These are phyloP conservation scores for Diadumene lineata DNA, from an alignment of 92 coral and sea anemone genomes.

Conservation along the genomic window DNA sequence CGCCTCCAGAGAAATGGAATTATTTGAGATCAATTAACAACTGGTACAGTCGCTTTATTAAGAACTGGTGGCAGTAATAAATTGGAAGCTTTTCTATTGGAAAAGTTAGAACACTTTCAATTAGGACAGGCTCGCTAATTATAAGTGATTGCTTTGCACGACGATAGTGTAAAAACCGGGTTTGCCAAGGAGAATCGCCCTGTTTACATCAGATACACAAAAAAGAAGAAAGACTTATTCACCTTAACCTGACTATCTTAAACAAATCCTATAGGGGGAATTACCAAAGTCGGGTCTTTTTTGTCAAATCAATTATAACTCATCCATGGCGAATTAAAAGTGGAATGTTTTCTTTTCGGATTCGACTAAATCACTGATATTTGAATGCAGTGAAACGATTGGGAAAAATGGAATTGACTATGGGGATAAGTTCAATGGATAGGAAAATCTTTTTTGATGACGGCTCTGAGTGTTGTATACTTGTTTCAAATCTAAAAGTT, in stretches of 20 bases:
- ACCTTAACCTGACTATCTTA: slow-evolving; percentile 27
- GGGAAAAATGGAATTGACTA: neutral
- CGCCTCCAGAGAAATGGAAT: slow-evolving; percentile 49
- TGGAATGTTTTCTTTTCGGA: slow-evolving; percentile 7
- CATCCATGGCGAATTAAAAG: neutral
- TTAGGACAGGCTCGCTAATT: slow-evolving; percentile 89
- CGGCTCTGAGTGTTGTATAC: neutral
- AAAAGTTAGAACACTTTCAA: slow-evolving; percentile 88
- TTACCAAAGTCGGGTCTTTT: slow-evolving; percentile 15
- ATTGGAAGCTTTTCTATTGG: slow-evolving; percentile 70
- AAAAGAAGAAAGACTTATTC: slow-evolving; percentile 35
- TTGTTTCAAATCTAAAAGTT: neutral
- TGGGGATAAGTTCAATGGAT: neutral
- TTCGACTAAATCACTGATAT: neutral
- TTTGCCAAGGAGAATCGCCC: slow-evolving; percentile 72
- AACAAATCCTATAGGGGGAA: slow-evolving; percentile 23
- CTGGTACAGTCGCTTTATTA: slow-evolving; percentile 73
- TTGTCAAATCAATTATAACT: slow-evolving; percentile 3
- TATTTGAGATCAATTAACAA: slow-evolving; percentile 84
- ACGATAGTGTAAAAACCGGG: slow-evolving; percentile 63
- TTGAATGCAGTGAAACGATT: neutral
- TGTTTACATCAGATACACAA: slow-evolving; percentile 70
- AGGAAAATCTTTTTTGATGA: neutral
- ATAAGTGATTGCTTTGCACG: slow-evolving; percentile 95
- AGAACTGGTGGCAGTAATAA: slow-evolving; percentile 73